Evolutionary conservation across 1,140 invertebrate genomes (phyloP), one percentile per base, ranked within the genome.

Genomic region (Eubasilissa regina): DNA sequence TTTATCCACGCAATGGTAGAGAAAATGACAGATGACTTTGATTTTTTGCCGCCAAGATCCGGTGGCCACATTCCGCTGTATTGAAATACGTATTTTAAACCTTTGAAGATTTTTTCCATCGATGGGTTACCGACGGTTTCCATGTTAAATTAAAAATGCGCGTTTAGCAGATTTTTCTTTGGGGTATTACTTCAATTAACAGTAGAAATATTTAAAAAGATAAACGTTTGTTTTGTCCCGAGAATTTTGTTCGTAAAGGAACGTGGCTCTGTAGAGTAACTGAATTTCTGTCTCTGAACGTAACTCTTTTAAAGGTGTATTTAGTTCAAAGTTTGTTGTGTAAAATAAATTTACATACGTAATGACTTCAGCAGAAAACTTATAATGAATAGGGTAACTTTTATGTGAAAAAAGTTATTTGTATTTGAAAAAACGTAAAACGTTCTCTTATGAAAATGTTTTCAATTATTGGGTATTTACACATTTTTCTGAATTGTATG

Each of bases 291-390:
- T 47, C 66, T 48, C 51, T 48, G 45, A 48, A 51, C 17, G 45
- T 4, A 70, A 48, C 47, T 51, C 47, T 70, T 70, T 70, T 51
- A 70, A 70, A 51, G 66, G 45, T 70, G 44, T 56, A 74, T 74
- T 55, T 74, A 74, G 53, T 56, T 56, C n/a, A 56, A 74, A 74
- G 51, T 74, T 74, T 74, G 70, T 74, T 55, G 25, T 56, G 43
- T 74, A 74, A 56, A 56, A 74, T 74, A 25, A 74, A 56, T 74
- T 74, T 74, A 74, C 70, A 74, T 74, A 74, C 51, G 70, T 74
- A 74, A 74, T 74, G 70, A 74, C 70, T 74, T 74, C 25, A 56
- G 8, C 10, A n/a, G 48, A 74, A 70, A 74, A 55, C 53, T 74
- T 74, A 55, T 74, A 74, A 74, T 74, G 70, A 74, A 74, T 74